Percentiles rank a stretch among this genome's conserved stretches.
phyloP scores from a whole-genome alignment of 37 sponge, comb jelly and placozoan species.

The Haliclona indistincta region DNA sequence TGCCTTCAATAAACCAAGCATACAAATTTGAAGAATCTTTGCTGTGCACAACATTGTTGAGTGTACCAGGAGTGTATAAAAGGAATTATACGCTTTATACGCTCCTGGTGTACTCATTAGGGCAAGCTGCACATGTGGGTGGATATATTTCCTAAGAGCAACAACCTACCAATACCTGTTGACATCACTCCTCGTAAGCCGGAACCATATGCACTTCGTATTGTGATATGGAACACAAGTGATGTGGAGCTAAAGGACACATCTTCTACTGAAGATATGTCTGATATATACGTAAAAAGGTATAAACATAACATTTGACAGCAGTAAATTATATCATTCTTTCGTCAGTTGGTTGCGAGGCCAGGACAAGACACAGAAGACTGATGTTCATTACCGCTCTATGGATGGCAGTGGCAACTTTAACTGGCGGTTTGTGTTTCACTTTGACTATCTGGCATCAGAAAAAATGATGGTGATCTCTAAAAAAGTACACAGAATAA shows the following conservation, averaged over 20 bases:
- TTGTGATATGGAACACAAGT: slow-evolving; percentile 89
- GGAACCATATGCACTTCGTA: slow-evolving; percentile 80
- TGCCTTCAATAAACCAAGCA: not conserved
- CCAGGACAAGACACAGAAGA: slow-evolving; percentile 96
- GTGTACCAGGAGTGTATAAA: not conserved
- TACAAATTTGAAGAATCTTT: not conserved
- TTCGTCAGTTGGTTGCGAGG: slow-evolving; percentile 87
- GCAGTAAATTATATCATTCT: not conserved
- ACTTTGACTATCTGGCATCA: slow-evolving; percentile 87
- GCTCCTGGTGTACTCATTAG: slow-evolving; percentile 21
- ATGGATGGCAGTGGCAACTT: slow-evolving; percentile 99
- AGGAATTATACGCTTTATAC: not conserved
- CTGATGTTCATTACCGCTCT: slow-evolving; percentile 98
- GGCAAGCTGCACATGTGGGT: slow-evolving; percentile 97
- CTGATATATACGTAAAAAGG: slow-evolving; percentile 98
- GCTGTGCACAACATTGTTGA: not conserved
- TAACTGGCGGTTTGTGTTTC: slow-evolving; percentile 99
- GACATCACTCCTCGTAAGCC: slow-evolving; percentile 91
- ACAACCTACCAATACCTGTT: slow-evolving; percentile 74
- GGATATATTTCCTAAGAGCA: slow-evolving; percentile 90
- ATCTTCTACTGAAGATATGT: slow-evolving; percentile 92
- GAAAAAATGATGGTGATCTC: slow-evolving; percentile 91
- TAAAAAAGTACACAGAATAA: slow-evolving; percentile 74
- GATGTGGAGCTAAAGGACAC: slow-evolving; percentile 93
- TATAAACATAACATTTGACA: slow-evolving; percentile 12